phyloP scores from a whole-genome alignment of 2,113 vertebrate genomes.

The Hippocampus mohnikei region DNA sequence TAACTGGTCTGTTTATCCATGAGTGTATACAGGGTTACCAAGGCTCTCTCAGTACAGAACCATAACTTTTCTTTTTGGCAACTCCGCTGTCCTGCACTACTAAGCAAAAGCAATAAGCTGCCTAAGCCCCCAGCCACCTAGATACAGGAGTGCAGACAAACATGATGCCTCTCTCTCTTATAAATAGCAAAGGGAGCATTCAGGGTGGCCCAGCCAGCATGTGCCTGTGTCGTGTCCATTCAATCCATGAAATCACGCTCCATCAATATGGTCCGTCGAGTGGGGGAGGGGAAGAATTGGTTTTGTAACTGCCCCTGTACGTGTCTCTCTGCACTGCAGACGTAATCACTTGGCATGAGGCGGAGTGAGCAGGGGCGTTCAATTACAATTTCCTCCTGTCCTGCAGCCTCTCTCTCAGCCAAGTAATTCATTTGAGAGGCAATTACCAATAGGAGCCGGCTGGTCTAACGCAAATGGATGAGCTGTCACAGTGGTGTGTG shows the following conservation, averaged over 20 bases:
- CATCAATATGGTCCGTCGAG: conserved; percentile 43
- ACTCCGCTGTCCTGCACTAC: conserved; percentile 26
- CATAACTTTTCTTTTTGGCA: conserved; percentile 47
- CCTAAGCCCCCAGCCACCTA: conserved; percentile 45
- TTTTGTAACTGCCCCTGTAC: conserved; percentile 30
- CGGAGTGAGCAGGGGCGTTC: conserved; percentile 37
- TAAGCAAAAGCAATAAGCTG: conserved; percentile 30
- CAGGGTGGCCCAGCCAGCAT: conserved; percentile 29
- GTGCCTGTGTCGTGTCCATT: conserved; percentile 33
- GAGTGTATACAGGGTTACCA: conserved; percentile 50
- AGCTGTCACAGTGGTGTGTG: conserved; percentile 51
- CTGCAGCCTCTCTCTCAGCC: conserved; percentile 47
- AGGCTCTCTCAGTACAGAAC: conserved; percentile 52
- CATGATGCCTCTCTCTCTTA: conserved; percentile 17
- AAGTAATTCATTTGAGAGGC: conserved; percentile 72
- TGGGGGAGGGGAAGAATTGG: conserved; percentile 39
- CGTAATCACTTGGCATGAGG: conserved; percentile 63
- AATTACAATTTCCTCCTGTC: conserved; percentile 68
- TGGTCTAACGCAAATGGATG: conserved; percentile 64
- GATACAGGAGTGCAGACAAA: conserved; percentile 26
- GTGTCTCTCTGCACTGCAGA: conserved; percentile 64
- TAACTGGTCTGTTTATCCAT: conserved; percentile 33
- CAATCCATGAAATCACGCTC: conserved; percentile 55
- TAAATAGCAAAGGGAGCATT: conserved; percentile 19
- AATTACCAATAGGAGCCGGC: conserved; percentile 55